A percentile compares a stretch with the other conserved stretches of the same genome.
These are phyloP conservation scores for Galaxea fascicularis DNA, from an alignment of 92 coral and sea anemone species.

Conservation along the genomic window DNA sequence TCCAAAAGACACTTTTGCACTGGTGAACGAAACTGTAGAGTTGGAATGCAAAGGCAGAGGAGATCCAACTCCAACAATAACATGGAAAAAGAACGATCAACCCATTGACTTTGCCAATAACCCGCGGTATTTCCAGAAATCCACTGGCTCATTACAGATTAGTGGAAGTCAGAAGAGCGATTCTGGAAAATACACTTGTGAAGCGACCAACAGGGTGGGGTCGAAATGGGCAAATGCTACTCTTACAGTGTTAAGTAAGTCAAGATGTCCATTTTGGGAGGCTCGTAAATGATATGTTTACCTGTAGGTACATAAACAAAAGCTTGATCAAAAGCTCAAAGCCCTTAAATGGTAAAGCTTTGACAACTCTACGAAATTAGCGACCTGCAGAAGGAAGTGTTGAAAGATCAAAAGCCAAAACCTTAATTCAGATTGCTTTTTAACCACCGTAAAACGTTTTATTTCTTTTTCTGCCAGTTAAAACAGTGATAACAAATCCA, in stretches of 20 bases:
- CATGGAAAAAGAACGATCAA: constrained; percentile 73
- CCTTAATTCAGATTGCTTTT: no score
- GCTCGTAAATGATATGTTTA: no score
- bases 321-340: no score
- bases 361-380: no score
- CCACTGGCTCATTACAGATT: constrained; percentile 78
- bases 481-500: constrained; percentile 67
- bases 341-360: no score
- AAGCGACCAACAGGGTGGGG: constrained; percentile 62
- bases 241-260: constrained; percentile 82
- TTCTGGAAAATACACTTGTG: constrained; percentile 75
- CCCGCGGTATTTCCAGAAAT: constrained; percentile 71
- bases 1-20: constrained; percentile 72
- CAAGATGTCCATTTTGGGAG: no score
- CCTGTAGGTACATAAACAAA: no score
- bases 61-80: constrained; percentile 70
- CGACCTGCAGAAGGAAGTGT: no score
- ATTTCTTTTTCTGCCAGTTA: constrained; percentile 23
- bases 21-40: constrained; percentile 80
- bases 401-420: no score
- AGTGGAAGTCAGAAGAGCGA: constrained; percentile 65
- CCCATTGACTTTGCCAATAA: constrained; percentile 53
- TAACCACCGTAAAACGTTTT: neutral
- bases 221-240: constrained; percentile 69
- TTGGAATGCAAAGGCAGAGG: constrained; percentile 79